Base-by-base conservation (phyloP, 2,888 invertebrate genomes). In the Prionchulus punctatus region DNA sequence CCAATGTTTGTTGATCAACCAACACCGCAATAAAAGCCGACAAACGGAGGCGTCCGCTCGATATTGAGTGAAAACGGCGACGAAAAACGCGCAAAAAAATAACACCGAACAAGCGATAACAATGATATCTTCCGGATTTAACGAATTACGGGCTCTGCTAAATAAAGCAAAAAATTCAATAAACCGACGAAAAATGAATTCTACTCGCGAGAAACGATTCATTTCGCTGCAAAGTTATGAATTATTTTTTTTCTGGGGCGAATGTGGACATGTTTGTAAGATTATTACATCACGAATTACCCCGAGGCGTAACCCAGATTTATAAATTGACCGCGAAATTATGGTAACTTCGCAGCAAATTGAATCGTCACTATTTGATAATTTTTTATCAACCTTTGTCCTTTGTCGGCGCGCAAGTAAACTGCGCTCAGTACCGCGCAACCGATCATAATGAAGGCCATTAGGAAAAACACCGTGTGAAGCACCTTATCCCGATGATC, bases 61-160 rank as follows among this genome's bases (percentile, higher is more conserved):
- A 54, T 68, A 68, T 52, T 68, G 68, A 1, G 68, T 68, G 59
- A 77, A 76, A 70, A 78, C 75, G 52, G 78, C 77, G 27, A 77
- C 69, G 63, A 78, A 77, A 63, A 78, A 78, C 12, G 77, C 75
- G 36, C 76, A 70, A 61, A 78, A 76, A 66, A 78, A 79, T 51
- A 77, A 67, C 15, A 77, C 73, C 1, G 77, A 77, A 61, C 77
- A 77, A 2, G 73, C 70, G 26, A 78, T 68, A 1, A 77, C 76
- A 45, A 76, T 72, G 30, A 77, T 70, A 61, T 78, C 78, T 48
- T 66, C 63, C 4, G 64, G 56, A 26, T 60, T 62, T 25, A 67
- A 59, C 18, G 61, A 56, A 15, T 30, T 52, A 2, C 55, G 54
- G 18, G 26, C 2, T 26, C 57, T 57, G 54, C 23, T 42, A 31